Conservation (phyloP, 1,140 invertebrate genomes). For the Galleria mellonella region DNA sequence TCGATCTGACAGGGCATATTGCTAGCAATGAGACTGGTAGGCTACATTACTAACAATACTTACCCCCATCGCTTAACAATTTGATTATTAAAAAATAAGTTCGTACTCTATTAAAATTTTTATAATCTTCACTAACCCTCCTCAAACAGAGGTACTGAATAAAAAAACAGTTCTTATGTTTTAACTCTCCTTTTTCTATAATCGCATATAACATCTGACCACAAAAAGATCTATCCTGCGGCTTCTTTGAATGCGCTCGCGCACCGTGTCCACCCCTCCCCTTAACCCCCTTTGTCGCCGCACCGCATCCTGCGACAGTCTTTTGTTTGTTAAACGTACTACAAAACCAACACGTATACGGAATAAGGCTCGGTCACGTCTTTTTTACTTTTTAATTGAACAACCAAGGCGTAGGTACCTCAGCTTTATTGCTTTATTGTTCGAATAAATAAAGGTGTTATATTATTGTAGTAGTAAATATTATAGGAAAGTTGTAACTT, state of each 20-base stretch:
- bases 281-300: slow-evolving; percentile 13
- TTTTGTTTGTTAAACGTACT: slow-evolving; percentile 59
- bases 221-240: slow-evolving; percentile 39
- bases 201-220: slow-evolving; percentile 4
- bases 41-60: too few relatives aligned
- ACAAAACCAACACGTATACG: slow-evolving; percentile 54
- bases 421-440: slow-evolving; percentile 9
- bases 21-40: too few relatives aligned
- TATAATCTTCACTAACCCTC: too few relatives aligned
- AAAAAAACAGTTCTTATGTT: too few relatives aligned
- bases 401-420: slow-evolving; percentile 5
- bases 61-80: too few relatives aligned
- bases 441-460: neutral
- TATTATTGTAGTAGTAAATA: too few relatives aligned
- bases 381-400: slow-evolving; percentile 12
- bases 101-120: too few relatives aligned
- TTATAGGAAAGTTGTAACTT: too few relatives aligned
- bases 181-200: too few relatives aligned
- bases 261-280: slow-evolving; percentile 34
- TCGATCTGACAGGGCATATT: too few relatives aligned
- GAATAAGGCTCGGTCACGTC: slow-evolving; percentile 25
- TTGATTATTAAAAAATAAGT: too few relatives aligned
- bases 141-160: too few relatives aligned
- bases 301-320: slow-evolving; percentile 24
- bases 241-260: slow-evolving; percentile 50